phyloP scores from a whole-genome alignment of 2,113 vertebrate species.

The Stercorarius parasiticus region DNA sequence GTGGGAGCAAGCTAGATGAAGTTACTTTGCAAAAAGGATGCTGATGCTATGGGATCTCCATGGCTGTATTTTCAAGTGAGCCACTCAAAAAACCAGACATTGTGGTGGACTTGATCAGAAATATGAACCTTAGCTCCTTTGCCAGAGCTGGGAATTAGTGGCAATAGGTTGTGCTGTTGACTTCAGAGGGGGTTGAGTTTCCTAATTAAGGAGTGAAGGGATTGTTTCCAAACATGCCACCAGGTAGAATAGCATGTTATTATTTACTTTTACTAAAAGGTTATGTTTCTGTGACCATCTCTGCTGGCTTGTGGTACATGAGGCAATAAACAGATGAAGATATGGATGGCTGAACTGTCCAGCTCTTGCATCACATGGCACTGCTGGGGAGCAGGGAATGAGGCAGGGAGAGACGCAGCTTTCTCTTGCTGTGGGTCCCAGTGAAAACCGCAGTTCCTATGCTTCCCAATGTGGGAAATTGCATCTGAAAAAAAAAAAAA shows the following conservation, averaged over 20 bases:
- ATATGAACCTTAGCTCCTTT: background rate
- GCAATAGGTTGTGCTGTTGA: background rate
- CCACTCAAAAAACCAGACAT: background rate
- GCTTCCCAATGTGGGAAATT: background rate
- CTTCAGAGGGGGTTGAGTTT: background rate
- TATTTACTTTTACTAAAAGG: background rate
- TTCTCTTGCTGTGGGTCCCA: background rate
- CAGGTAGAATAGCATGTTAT: background rate
- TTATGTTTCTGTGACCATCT: background rate
- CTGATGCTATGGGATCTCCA: background rate
- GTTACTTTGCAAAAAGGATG: background rate
- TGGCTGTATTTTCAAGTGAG: background rate
- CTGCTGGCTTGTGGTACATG: background rate
- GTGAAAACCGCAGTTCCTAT: background rate
- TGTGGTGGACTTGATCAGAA: background rate
- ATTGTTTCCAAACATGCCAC: background rate
- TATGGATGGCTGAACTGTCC: background rate
- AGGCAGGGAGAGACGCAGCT: background rate
- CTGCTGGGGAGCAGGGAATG: background rate
- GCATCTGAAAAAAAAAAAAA: background rate
- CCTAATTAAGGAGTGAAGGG: background rate
- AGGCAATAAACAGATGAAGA: background rate
- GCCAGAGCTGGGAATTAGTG: background rate
- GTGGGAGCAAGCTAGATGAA: background rate
- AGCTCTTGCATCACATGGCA: background rate